Evolutionary conservation across 2,113 vertebrate species (phyloP), one percentile per base, ranked within the genome.

Genomic region (Oreochromis niloticus): DNA sequence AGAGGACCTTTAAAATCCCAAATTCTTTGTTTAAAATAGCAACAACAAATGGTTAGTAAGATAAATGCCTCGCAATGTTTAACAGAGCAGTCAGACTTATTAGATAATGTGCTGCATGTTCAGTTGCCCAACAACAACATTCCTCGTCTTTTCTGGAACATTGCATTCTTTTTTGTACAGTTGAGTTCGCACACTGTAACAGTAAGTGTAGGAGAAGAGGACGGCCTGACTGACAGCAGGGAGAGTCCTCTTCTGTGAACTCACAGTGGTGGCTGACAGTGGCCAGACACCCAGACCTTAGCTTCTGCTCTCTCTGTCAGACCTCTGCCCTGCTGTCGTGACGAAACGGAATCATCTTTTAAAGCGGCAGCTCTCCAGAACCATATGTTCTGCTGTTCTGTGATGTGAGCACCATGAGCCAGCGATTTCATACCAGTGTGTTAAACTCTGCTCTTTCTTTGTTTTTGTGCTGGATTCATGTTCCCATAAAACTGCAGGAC

Each of bases 211-310:
- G 24, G 36, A 19, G 52, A 78, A 46, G 30, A 63, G 36, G 27
- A 46, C 81, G 19, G 7, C 13, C 19, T 85, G 82, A 84, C 50
- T 68, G 88, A 86, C 87, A 71, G 43, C 75, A 36, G 56, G 32
- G 30, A 39, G 50, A 41, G 41, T 13, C 36, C 17, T 48, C 30
- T 50, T 48, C 56, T 3, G 63, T 84, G 89, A 93, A 73, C 88
- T 89, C 92, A 30, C 24, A 5, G 80, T n/a, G 14, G 54, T 27
- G 17, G 55, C 82, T 68, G 94, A 90, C 86, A 89, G 63, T 63
- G 86, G 73, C 71, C 91, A 92, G 93, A 92, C 85, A 27, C 56
- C 55, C 34, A 43, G 78, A 87, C 71, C 36, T 50, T 79, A 1
- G 17, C 43, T 80, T 50, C 52, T 5, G 66, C 56, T 66, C 75